phyloP scores from a whole-genome alignment of 2,797 vertebrate genomes.

The Syngnathus acus region DNA sequence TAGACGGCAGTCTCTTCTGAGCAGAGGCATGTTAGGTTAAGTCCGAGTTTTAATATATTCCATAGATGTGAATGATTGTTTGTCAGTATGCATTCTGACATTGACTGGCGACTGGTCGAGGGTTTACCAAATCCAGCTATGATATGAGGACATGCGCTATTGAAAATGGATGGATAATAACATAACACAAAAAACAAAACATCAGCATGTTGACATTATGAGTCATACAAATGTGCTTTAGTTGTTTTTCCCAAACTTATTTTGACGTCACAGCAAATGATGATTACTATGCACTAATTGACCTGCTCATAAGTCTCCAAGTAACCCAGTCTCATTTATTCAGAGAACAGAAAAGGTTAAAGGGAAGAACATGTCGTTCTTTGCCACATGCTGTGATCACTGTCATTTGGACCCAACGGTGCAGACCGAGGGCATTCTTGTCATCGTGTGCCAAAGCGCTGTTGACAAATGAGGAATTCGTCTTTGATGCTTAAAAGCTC shows the following conservation, averaged over 20 bases:
- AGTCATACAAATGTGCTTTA: not conserved
- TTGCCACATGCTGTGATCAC: conserved; percentile 39
- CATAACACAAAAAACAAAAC: no score
- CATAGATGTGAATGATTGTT: no score
- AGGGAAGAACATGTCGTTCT: conserved; percentile 16
- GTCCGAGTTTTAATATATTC: no score
- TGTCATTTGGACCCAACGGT: conserved; percentile 23
- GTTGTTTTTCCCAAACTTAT: not conserved
- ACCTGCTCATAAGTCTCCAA: not conserved
- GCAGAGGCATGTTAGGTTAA: no score
- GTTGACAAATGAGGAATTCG: conserved; percentile 40
- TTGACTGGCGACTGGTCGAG: no score
- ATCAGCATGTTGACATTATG: not conserved
- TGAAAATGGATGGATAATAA: not conserved
- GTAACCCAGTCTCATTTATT: conserved; percentile 2
- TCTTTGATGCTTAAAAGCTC: conserved; percentile 53
- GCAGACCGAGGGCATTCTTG: conserved; percentile 23
- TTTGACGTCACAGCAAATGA: not conserved
- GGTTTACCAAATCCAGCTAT: no score
- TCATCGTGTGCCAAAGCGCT: conserved; percentile 20
- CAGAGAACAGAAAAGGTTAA: not conserved
- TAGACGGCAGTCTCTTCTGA: no score
- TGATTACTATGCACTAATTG: not conserved
- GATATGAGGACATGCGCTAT: not conserved
- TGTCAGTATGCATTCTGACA: no score